Base-by-base conservation (phyloP, 2,888 invertebrate genomes). In the Orthosia incerta region DNA sequence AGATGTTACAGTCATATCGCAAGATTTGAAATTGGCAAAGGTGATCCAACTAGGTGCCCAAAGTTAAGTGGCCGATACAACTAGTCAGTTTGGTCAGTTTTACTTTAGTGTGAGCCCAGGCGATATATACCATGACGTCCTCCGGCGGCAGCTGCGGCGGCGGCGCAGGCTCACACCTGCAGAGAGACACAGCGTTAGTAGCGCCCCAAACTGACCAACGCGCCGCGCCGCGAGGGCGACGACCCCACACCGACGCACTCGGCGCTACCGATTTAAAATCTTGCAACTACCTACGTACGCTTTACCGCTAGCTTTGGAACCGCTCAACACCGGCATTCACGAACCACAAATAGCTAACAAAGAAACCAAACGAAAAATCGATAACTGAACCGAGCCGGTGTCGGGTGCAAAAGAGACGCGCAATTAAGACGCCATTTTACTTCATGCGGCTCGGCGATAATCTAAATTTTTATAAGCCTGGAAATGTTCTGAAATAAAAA, bases 131-230 rank as follows among this genome's bases (percentile, higher is more conserved):
- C 96, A 95, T 96, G 94, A 90, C 94, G 95, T 94, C 94, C 94
- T 92, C 89, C 94, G 93, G 96, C 93, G 94, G 93, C 95, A 86
- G 96, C 95, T 88, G 94, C 94, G 91, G 95, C 96, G 94, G 95
- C 96, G 95, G 92, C 95, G 95, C 96, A 94, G 95, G 96, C 96
- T 96, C 96, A 95, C 96, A 96, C 93, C 96, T 96, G 96, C 96
- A 96, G 96, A 96, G 95, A 96, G 96, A 96, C 94, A 96, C 95
- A 95, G 94, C 94, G 96, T 96, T 96, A 96, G 96, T 96, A 92
- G 93, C 93, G 93, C 94, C 84, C 94, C 93, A 94, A 94, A 94
- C 95, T 95, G 94, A 95, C 94, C 90, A 90, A 89, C 92, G 86
- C 86, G 81, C 84, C 83, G 87, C 88, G 83, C 84, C 88, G 87